These are phyloP conservation scores for Myocastor coypus DNA, from an alignment of 2,113 vertebrate genomes.

Conservation along the genomic window DNA sequence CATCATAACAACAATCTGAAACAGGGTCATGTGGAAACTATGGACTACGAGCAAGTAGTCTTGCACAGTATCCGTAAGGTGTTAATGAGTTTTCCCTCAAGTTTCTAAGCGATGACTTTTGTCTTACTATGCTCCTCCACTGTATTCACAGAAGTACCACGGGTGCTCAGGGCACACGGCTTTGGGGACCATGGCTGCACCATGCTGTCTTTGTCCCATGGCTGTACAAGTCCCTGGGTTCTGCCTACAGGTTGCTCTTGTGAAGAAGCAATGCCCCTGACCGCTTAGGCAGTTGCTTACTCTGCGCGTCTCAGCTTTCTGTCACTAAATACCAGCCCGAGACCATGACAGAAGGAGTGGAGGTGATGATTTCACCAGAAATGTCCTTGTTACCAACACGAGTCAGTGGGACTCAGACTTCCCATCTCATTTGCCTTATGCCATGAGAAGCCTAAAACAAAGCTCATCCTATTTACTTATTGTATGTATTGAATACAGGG, in stretches of 20 bases:
- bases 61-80: not conserved
- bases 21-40: not conserved
- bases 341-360: not conserved
- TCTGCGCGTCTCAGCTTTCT: not conserved
- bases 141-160: not conserved
- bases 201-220: not conserved
- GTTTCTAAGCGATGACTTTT: not conserved
- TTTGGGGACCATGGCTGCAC: not conserved
- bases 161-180: fast-evolving
- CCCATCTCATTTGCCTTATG: not conserved
- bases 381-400: not conserved
- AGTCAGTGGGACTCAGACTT: not conserved
- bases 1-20: not conserved
- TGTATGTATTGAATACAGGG: no score
- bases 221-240: no score
- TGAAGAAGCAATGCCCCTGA: not conserved
- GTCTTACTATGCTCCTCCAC: fast-evolving
- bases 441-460: not conserved
- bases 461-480: not conserved
- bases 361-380: not conserved
- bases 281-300: not conserved
- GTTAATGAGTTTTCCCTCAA: not conserved
- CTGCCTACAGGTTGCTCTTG: not conserved
- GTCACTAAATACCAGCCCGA: not conserved
- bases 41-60: not conserved